These are phyloP conservation scores for Astyanax mexicanus DNA, from an alignment of 2,797 vertebrate genomes.

Conservation along the genomic window DNA sequence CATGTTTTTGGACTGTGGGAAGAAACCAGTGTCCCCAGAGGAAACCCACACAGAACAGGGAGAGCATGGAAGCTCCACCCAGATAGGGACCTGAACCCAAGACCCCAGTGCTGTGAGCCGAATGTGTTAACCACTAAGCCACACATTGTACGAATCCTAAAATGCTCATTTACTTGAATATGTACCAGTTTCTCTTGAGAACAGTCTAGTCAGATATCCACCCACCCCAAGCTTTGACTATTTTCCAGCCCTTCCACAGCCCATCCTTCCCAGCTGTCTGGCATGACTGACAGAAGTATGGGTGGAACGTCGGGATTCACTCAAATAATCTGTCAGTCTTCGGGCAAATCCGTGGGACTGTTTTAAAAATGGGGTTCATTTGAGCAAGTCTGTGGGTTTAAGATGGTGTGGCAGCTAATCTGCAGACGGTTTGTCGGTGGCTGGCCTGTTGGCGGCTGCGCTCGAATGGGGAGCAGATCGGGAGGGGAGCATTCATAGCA, in stretches of 20 bases:
- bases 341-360: constrained; percentile 40
- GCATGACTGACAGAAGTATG: constrained; percentile 38
- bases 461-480: constrained; percentile 38
- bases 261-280: constrained; percentile 3
- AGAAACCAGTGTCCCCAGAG: too few species aligned
- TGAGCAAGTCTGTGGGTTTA: constrained; percentile 45
- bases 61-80: too few species aligned
- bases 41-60: too few species aligned
- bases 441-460: constrained; percentile 16
- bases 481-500: constrained; percentile 44
- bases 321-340: constrained; percentile 49
- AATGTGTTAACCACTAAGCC: too few species aligned
- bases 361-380: constrained; percentile 49
- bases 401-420: constrained; percentile 45
- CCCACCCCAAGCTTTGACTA: constrained; percentile 1
- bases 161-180: too few species aligned
- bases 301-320: constrained; percentile 33
- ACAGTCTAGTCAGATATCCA: too few species aligned
- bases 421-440: constrained; percentile 28
- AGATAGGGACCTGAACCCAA: too few species aligned
- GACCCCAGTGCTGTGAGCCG: too few species aligned
- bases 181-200: too few species aligned
- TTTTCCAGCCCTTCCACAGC: not conserved
- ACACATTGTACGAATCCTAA: too few species aligned
- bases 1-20: too few species aligned